Evolutionary conservation across 2,888 invertebrate genomes (phyloP).

Genomic region (Anaspis maculata): DNA sequence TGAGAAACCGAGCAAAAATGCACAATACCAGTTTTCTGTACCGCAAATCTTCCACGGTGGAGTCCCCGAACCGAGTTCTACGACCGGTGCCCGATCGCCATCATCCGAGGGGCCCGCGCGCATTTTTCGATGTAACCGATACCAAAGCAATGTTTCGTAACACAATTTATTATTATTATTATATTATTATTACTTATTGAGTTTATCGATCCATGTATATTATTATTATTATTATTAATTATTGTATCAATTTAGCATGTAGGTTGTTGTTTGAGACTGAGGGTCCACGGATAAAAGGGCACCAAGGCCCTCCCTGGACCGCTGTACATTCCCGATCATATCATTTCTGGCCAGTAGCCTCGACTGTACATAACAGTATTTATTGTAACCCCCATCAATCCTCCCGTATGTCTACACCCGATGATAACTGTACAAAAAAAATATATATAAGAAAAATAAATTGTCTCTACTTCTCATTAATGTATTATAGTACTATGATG

Average conservation of each 20-base stretch:
- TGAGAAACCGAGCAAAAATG: too few relatives aligned
- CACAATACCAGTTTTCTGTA: too few relatives aligned
- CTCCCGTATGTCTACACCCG: too few relatives aligned
- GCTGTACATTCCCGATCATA: slow-evolving; percentile 42
- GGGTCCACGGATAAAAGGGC: slow-evolving; percentile 25
- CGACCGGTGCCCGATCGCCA: too few relatives aligned
- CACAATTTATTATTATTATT: too few relatives aligned
- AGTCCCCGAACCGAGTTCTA: slow-evolving; percentile 1
- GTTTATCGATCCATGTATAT: slow-evolving; percentile 38
- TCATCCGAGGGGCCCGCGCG: slow-evolving; percentile 6
- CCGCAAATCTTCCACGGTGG: slow-evolving; percentile 7
- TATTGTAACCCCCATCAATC: slow-evolving; percentile 28
- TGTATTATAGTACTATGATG: slow-evolving; percentile 22
- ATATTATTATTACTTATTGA: slow-evolving; percentile 39
- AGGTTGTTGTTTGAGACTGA: slow-evolving; percentile 44
- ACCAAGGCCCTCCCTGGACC: slow-evolving; percentile 29
- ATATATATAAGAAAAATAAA: too few relatives aligned
- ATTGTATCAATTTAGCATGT: slow-evolving; percentile 37
- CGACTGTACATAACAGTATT: slow-evolving; percentile 35
- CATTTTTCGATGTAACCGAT: slow-evolving; percentile 43
- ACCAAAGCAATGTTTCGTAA: slow-evolving; percentile 45
- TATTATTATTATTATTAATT: too few relatives aligned
- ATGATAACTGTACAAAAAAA: too few relatives aligned
- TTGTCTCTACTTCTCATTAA: slow-evolving; percentile 20
- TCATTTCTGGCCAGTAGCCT: slow-evolving; percentile 39